These are phyloP conservation scores for Sciurus carolinensis DNA, from an alignment of 2,797 vertebrate genomes.

Conservation along the genomic window DNA sequence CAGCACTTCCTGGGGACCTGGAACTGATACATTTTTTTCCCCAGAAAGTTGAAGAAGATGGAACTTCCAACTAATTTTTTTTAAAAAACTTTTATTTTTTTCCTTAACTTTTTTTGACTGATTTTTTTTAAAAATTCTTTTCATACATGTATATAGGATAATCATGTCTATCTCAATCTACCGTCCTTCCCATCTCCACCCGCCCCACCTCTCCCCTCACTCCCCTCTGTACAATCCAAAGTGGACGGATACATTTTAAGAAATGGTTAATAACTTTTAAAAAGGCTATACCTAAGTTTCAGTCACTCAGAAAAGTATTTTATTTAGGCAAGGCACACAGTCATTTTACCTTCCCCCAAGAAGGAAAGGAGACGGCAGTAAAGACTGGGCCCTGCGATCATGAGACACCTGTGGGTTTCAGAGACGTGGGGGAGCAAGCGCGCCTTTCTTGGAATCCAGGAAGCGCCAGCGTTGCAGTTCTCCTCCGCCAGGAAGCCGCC, in stretches of 20 bases:
- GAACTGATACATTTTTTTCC: neutral
- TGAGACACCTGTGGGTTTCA: neutral
- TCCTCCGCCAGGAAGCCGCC: neutral
- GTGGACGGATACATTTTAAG: neutral
- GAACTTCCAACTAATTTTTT: too few species aligned
- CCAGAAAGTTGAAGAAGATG: too few species aligned
- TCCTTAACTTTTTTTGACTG: too few species aligned
- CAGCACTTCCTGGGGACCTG: neutral
- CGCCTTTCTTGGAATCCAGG: neutral
- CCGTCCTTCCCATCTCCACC: too few species aligned
- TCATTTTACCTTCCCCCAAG: neutral
- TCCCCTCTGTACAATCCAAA: too few species aligned
- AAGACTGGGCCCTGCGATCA: accelerated
- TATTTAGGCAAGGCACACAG: neutral
- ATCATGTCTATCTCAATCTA: too few species aligned
- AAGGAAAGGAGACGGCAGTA: neutral
- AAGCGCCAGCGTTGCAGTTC: neutral
- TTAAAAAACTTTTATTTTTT: too few species aligned
- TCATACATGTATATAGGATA: too few species aligned
- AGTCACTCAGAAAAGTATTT: neutral
- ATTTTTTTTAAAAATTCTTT: too few species aligned
- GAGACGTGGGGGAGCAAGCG: neutral
- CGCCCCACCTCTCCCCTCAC: too few species aligned
- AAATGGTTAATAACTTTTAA: neutral
- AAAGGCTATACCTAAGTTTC: neutral